Conservation (phyloP, 2,797 vertebrate species). For the Eospalax fontanierii region DNA sequence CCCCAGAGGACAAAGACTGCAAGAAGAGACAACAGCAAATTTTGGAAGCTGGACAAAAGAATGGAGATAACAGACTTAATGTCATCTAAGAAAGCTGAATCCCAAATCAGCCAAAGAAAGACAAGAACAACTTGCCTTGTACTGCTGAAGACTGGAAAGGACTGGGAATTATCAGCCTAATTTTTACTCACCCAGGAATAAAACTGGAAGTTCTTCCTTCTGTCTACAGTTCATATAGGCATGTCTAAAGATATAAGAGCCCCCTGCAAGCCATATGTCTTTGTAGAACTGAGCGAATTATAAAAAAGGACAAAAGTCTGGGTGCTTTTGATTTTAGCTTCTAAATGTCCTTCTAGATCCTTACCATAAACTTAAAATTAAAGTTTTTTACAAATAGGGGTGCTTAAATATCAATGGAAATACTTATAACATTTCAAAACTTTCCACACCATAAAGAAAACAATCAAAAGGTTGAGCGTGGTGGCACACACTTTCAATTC, state of each 20-base stretch:
- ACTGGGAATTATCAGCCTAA: background rate
- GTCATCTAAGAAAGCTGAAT: slow-evolving; percentile 43
- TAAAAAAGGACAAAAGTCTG: slow-evolving; percentile 36
- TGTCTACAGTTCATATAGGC: background rate
- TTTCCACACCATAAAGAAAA: background rate
- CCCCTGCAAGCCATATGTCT: background rate
- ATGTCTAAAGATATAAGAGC: background rate
- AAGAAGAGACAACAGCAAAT: slow-evolving; percentile 34
- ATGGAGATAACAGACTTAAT: slow-evolving; percentile 46
- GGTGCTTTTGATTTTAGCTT: background rate
- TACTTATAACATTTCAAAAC: slow-evolving; percentile 64
- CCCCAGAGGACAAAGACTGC: slow-evolving; percentile 44
- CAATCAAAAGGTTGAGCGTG: too few relatives aligned
- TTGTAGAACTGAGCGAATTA: slow-evolving; percentile 50
- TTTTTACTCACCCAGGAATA: background rate
- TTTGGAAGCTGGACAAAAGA: slow-evolving; percentile 42
- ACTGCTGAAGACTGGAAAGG: slow-evolving; percentile 27
- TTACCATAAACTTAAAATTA: background rate
- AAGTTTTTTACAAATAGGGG: slow-evolving; percentile 59
- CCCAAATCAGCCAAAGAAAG: slow-evolving; percentile 21
- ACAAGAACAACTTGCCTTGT: background rate
- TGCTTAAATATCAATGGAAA: slow-evolving; percentile 17
- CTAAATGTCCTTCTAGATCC: background rate
- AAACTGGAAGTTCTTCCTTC: background rate
- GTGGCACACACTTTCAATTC: too few relatives aligned